Evolutionary conservation across 2,888 invertebrate species (phyloP).

Genomic region (Drosophila greeni): DNA sequence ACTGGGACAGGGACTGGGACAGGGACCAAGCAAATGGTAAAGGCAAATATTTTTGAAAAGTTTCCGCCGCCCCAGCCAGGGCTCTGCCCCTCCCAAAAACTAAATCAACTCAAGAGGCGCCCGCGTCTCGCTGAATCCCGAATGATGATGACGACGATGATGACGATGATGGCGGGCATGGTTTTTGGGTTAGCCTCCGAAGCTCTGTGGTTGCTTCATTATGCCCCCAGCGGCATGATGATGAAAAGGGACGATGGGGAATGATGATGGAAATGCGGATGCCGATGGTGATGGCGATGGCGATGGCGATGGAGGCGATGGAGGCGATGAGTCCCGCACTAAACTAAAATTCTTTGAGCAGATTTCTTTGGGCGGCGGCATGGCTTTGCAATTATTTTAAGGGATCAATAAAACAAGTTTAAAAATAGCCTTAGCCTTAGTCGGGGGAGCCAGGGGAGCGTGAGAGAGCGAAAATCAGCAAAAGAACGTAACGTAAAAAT

Average conservation of each 20-base stretch:
- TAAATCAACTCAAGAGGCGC: conserved; percentile 62
- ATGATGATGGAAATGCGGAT: conserved; percentile 16
- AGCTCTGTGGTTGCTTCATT: conserved; percentile 66
- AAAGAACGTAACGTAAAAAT: conserved; percentile 1
- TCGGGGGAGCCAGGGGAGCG: conserved; percentile 4
- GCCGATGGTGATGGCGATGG: conserved; percentile 2
- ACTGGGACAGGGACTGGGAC: not conserved
- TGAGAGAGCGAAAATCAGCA: conserved; percentile 15
- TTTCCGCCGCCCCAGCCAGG: conserved; percentile 7
- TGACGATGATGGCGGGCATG: conserved; percentile 22
- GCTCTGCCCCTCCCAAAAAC: conserved; percentile 38
- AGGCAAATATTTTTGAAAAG: conserved; percentile 63
- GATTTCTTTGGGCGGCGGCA: conserved; percentile 45
- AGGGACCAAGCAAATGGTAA: conserved; percentile 47
- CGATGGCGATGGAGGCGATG: conserved; percentile 2
- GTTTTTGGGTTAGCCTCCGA: conserved; percentile 38
- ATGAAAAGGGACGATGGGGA: conserved; percentile 21
- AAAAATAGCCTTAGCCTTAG: conserved; percentile 65
- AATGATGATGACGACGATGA: conserved; percentile 2
- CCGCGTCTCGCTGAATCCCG: conserved; percentile 37
- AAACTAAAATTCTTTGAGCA: conserved; percentile 56
- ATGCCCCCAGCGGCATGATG: conserved; percentile 33
- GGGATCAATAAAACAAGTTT: conserved; percentile 72
- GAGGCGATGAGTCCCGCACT: conserved; percentile 12
- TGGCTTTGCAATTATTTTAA: conserved; percentile 61